A percentile compares a stretch with the other conserved stretches of the same genome.
These are phyloP conservation scores for Anabas testudineus DNA, from an alignment of 2,797 vertebrate species.

Conservation along the genomic window DNA sequence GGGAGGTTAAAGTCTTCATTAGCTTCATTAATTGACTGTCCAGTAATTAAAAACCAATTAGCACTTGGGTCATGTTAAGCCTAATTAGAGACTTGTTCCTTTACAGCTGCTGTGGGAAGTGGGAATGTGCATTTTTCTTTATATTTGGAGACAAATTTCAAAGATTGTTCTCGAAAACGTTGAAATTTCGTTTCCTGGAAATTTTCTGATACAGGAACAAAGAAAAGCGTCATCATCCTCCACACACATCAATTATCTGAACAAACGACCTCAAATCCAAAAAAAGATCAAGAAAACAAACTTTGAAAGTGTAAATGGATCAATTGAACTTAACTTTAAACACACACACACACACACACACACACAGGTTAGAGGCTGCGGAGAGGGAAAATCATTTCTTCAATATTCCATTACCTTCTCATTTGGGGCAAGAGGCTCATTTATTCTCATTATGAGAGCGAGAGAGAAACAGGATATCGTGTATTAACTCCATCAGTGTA, in stretches of 20 bases:
- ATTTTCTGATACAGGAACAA: too few relatives aligned
- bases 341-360: slow-evolving; percentile 24
- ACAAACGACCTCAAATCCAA: not conserved
- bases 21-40: slow-evolving; percentile 6
- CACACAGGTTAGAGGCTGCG: slow-evolving; percentile 22
- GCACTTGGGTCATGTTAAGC: slow-evolving; percentile 18
- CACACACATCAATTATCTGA: not conserved
- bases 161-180: too few relatives aligned
- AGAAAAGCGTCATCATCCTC: too few relatives aligned
- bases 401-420: slow-evolving; percentile 62
- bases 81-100: too few relatives aligned
- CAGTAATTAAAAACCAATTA: slow-evolving; percentile 12
- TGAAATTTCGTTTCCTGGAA: too few relatives aligned
- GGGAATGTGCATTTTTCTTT: too few relatives aligned
- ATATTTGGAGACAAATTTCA: too few relatives aligned
- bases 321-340: slow-evolving; percentile 13
- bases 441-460: slow-evolving; percentile 64
- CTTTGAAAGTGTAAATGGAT: not conserved
- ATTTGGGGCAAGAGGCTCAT: slow-evolving; percentile 48
- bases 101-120: too few relatives aligned
- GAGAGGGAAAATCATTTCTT: slow-evolving; percentile 53
- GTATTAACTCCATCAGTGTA: slow-evolving; percentile 59
- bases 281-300: not conserved
- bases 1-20: not conserved
- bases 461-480: slow-evolving; percentile 52